These are phyloP conservation scores for Macrophya alboannulata DNA, from an alignment of 2,888 invertebrate genomes.

Conservation along the genomic window DNA sequence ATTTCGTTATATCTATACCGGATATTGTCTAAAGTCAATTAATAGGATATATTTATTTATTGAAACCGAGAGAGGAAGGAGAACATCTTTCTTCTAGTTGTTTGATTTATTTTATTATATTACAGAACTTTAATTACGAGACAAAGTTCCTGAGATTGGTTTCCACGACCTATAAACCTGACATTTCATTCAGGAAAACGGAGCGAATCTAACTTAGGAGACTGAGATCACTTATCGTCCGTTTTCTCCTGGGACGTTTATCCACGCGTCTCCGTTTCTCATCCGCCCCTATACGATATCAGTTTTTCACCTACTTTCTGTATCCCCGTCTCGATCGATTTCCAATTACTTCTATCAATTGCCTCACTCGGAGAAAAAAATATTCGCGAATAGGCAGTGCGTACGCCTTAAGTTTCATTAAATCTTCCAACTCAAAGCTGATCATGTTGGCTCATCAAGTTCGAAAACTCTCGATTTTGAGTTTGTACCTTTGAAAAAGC, in stretches of 20 bases:
- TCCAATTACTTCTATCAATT: conserved; percentile 25
- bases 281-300: not conserved
- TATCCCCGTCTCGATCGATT: not conserved
- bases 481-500: no score
- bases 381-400: not conserved
- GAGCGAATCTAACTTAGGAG: conserved; percentile 18
- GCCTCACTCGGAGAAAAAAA: not conserved
- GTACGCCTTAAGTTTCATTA: not conserved
- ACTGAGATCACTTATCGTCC: conserved; percentile 37
- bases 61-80: not conserved
- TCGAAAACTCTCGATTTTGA: no score
- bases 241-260: conserved; percentile 21
- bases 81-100: not conserved
- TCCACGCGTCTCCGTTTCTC: not conserved
- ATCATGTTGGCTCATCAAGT: no score
- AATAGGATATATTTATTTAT: not conserved
- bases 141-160: not conserved
- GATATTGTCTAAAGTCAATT: not conserved
- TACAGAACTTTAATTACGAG: not conserved
- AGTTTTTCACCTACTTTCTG: not conserved
- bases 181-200: not conserved
- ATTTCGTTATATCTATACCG: not conserved
- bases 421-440: no score
- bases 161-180: not conserved
- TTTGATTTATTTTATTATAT: not conserved